Evolutionary conservation across 2,797 vertebrate genomes (phyloP), one percentile per base, ranked within the genome.

Genomic region (Gouania willdenowi): DNA sequence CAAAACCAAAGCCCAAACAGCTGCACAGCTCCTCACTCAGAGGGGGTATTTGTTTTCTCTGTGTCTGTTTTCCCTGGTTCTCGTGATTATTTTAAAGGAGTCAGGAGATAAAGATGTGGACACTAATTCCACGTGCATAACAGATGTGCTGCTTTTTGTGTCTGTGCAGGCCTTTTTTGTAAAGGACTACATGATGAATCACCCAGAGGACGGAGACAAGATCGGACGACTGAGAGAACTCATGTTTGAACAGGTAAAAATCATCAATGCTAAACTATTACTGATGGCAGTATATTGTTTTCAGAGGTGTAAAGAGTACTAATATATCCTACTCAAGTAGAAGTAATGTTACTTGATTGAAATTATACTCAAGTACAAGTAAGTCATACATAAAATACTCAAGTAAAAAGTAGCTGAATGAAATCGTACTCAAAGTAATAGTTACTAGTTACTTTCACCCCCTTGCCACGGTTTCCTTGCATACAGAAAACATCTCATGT

Each of bases 131-230:
- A 34, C 47, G 30, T 26, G 40, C 45, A 23, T 77, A 71, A 79
- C 63, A 64, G 54, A 80, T 78, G 74, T 36, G 71, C 17, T 64
- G 37, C 45, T 26, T 75, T 79, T 58, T 75, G 47, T 62, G 27
- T 65, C 39, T 27, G 15, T 23, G 3, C 77, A 99, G 97, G 97
- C 96, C 21, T 99, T 99, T 84, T 99, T 99, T 53, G 85, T 93
- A 60, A 99, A 99, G 86, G 97, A 99, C 56, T 99, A 98, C 11
- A 49, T 94, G 34, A 84, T 94, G 79, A 98, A 91, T 83, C 96
- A 98, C 69, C 95, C 95, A 1, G 95, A 98, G 71, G 97, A 99
- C 6, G 93, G 92, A 21, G 95, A 99, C 59, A 98, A 98, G 81
- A 98, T 99, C 16, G 86, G 92, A n/a, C 91, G 93, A 9, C 86